These are phyloP conservation scores for Ophion obscuratus DNA, from an alignment of 2,888 invertebrate genomes.

Conservation along the genomic window DNA sequence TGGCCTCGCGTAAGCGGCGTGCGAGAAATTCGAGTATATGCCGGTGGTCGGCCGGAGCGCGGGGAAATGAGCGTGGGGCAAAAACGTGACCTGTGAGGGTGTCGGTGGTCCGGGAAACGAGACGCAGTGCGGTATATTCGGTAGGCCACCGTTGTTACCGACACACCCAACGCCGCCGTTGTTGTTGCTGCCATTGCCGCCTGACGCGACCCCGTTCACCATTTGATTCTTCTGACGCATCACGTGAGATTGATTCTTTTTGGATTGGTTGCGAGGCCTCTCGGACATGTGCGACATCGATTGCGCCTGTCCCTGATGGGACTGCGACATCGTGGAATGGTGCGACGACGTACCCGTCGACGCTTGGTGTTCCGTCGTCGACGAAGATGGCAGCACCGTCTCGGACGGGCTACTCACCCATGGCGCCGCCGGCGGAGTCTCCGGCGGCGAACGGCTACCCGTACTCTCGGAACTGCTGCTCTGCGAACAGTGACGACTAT, in stretches of 20 bases:
- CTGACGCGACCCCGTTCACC: slow-evolving; percentile 78
- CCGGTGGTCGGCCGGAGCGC: slow-evolving; percentile 79
- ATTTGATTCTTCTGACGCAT: slow-evolving; percentile 81
- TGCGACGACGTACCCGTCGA: slow-evolving; percentile 76
- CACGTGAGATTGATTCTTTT: slow-evolving; percentile 78
- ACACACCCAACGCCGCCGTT: neutral
- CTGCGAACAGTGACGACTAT: slow-evolving; percentile 85
- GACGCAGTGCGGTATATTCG: slow-evolving; percentile 79
- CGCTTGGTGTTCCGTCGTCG: slow-evolving; percentile 69
- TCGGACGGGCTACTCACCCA: slow-evolving; percentile 75
- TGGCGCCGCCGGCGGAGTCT: slow-evolving; percentile 86
- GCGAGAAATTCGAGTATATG: slow-evolving; percentile 81
- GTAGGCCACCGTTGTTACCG: slow-evolving; percentile 67
- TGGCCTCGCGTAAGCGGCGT: slow-evolving; percentile 81
- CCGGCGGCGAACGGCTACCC: slow-evolving; percentile 86
- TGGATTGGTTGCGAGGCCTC: slow-evolving; percentile 74
- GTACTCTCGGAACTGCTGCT: slow-evolving; percentile 85
- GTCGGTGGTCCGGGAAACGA: slow-evolving; percentile 78
- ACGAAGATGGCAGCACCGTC: slow-evolving; percentile 73
- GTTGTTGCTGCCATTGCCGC: slow-evolving; percentile 55
- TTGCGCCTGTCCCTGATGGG: slow-evolving; percentile 83
- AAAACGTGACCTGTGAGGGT: slow-evolving; percentile 77
- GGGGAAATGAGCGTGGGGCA: slow-evolving; percentile 82
- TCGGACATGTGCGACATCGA: slow-evolving; percentile 70
- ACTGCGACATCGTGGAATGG: slow-evolving; percentile 65